A percentile compares a stretch with the other conserved stretches of the same genome.
Evolutionary conservation across 2,113 vertebrate species (phyloP).

Genomic region (Hydrochoerus hydrochaeris): DNA sequence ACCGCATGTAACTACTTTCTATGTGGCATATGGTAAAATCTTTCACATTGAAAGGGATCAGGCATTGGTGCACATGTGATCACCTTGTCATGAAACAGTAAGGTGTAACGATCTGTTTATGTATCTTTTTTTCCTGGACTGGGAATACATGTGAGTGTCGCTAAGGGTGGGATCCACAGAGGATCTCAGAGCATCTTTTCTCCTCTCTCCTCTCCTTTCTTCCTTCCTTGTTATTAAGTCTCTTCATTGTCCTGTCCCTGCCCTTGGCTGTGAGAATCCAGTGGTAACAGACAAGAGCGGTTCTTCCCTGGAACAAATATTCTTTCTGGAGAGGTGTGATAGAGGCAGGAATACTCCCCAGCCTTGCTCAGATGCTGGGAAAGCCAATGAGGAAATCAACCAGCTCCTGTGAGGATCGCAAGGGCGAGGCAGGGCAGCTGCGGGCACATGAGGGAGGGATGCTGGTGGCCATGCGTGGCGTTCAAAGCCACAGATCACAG

Average conservation of each 20-base stretch:
- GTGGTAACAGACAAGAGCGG: neutral
- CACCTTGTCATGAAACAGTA: neutral
- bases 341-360: neutral
- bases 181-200: neutral
- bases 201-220: neutral
- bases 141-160: neutral
- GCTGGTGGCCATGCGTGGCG: neutral
- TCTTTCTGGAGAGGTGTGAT: neutral
- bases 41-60: neutral
- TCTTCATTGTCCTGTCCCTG: fast-evolving
- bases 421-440: neutral
- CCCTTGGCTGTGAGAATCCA: neutral
- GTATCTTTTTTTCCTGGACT: neutral
- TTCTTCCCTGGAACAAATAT: neutral
- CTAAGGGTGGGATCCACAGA: neutral
- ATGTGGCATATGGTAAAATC: neutral
- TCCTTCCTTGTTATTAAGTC: neutral
- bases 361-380: neutral
- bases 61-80: neutral
- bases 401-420: neutral
- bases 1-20: neutral
- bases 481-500: neutral
- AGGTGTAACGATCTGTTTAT: neutral
- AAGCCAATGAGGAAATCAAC: neutral
- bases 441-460: fast-evolving